Conservation (phyloP, 2,113 vertebrate genomes). For the Rhineura floridana region DNA sequence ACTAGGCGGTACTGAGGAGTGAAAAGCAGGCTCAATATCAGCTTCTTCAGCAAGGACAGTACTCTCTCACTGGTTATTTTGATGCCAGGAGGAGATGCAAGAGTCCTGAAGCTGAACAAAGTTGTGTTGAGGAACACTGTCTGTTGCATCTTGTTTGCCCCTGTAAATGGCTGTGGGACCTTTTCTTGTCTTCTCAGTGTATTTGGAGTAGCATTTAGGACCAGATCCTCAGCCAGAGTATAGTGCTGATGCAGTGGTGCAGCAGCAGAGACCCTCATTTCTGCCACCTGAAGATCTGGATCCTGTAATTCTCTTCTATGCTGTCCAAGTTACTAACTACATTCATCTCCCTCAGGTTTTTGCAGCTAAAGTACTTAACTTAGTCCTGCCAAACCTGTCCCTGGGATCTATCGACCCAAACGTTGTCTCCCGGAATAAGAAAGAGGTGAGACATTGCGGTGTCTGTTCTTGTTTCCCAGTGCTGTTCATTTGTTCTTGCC, state of each 20-base stretch:
- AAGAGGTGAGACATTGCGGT: conserved; percentile 81
- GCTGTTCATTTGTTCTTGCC: background rate
- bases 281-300: conserved; percentile 6
- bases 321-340: background rate
- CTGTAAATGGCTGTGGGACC: background rate
- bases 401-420: conserved; percentile 89
- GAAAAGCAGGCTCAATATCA: background rate
- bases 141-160: background rate
- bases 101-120: conserved; percentile 4
- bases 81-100: background rate
- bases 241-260: background rate
- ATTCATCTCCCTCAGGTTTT: conserved; percentile 83
- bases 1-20: fast-evolving
- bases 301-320: background rate
- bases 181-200: background rate
- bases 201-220: conserved; percentile 11
- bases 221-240: conserved; percentile 17
- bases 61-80: conserved; percentile 5
- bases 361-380: conserved; percentile 87
- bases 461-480: background rate
- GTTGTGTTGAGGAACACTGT: background rate
- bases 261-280: conserved; percentile 7
- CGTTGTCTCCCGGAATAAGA: conserved; percentile 86
- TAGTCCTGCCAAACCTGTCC: conserved; percentile 86
- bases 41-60: background rate